Conservation (phyloP, 2,888 invertebrate genomes). For the Drosophila nigricruria region DNA sequence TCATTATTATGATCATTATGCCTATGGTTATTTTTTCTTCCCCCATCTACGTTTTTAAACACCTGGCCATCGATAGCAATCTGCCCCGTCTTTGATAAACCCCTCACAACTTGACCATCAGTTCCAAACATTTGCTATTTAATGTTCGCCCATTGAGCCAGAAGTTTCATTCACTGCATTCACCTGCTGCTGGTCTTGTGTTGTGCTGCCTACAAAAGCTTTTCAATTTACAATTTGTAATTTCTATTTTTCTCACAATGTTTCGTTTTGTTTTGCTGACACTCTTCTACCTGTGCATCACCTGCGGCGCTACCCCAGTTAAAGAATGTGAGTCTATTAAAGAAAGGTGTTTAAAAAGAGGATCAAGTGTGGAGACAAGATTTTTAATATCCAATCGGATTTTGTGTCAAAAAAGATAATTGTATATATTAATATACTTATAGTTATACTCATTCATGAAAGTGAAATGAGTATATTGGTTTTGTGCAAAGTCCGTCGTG, state of each 20-base stretch:
- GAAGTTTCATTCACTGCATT: constrained; percentile 60
- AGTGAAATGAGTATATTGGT: too few relatives aligned
- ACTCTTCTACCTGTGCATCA: constrained; percentile 36
- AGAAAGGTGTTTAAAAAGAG: background rate
- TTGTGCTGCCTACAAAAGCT: background rate
- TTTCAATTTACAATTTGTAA: background rate
- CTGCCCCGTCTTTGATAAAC: constrained; percentile 57
- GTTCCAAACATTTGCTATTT: constrained; percentile 53
- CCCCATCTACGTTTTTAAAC: constrained; percentile 39
- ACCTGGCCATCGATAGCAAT: constrained; percentile 61
- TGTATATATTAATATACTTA: background rate
- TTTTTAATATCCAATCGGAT: background rate
- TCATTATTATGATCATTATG: constrained; percentile 28
- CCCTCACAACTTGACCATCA: constrained; percentile 52
- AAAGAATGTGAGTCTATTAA: constrained; percentile 58
- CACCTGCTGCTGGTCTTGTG: constrained; percentile 29
- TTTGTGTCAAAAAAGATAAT: background rate
- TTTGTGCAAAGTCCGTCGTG: too few relatives aligned
- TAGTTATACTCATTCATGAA: background rate
- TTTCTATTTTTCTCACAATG: constrained; percentile 38
- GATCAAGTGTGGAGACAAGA: background rate
- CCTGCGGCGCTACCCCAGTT: constrained; percentile 45
- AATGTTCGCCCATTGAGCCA: constrained; percentile 37
- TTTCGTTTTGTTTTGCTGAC: constrained; percentile 49
- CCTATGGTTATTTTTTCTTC: constrained; percentile 1